phyloP scores from a whole-genome alignment of 2,113 vertebrate genomes.

The Sardina pilchardus region DNA sequence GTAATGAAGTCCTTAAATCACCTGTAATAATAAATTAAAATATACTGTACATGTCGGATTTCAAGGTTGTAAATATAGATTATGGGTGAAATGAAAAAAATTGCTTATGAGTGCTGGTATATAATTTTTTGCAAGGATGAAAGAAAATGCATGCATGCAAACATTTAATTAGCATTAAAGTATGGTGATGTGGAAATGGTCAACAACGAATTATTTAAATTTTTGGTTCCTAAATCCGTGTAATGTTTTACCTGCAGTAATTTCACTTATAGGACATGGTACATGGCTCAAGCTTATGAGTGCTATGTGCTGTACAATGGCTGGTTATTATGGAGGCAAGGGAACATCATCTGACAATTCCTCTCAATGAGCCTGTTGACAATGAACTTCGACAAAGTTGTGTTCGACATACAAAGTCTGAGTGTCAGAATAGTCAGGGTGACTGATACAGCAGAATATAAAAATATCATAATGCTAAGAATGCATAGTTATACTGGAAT shows the following conservation, averaged over 20 bases:
- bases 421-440: neutral
- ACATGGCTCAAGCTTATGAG: neutral
- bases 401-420: neutral
- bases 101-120: neutral
- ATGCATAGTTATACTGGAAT: neutral
- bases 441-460: neutral
- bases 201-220: neutral
- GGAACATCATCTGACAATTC: no score
- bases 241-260: neutral
- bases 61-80: conserved; percentile 17
- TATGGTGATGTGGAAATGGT: conserved; percentile 9
- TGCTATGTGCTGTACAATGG: neutral
- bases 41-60: neutral
- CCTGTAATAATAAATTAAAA: neutral
- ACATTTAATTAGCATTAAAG: conserved; percentile 3
- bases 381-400: neutral
- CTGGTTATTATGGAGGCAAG: neutral
- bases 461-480: neutral
- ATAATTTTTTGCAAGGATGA: neutral
- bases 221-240: conserved; percentile 3
- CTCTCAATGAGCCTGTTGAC: no score
- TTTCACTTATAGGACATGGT: neutral
- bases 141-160: conserved; percentile 20
- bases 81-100: conserved; percentile 8
- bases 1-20: neutral